A percentile compares a stretch with the other conserved stretches of the same genome.
These are phyloP conservation scores for Heteromormyrus szaboi DNA, from an alignment of 2,797 vertebrate species.

Conservation along the genomic window DNA sequence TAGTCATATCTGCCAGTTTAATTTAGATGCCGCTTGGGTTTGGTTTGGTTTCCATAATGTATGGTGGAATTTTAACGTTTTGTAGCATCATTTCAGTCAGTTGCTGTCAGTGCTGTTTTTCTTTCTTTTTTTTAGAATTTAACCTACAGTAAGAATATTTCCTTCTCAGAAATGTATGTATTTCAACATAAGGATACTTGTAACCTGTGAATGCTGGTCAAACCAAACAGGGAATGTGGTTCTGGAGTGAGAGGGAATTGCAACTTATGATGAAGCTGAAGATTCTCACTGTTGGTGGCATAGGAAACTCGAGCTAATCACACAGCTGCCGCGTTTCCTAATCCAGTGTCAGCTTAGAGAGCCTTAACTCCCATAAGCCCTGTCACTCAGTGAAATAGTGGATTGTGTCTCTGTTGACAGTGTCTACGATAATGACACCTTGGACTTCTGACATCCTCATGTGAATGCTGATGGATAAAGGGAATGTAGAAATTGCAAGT, in stretches of 20 bases:
- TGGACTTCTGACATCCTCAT: neutral
- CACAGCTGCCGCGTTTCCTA: slow-evolving; percentile 48
- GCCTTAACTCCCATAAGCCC: neutral
- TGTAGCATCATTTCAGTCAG: neutral
- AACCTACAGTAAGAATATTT: neutral
- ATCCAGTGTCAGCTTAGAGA: slow-evolving; percentile 24
- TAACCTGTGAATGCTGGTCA: neutral
- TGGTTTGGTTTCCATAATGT: neutral
- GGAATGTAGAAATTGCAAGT: neutral
- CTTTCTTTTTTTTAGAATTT: neutral
- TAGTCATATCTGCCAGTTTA: neutral
- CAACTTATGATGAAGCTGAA: slow-evolving; percentile 36
- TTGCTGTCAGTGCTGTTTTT: neutral
- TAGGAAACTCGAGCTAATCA: slow-evolving; percentile 43
- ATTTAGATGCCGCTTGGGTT: neutral
- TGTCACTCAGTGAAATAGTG: neutral
- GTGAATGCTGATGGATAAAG: neutral
- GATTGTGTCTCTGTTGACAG: neutral
- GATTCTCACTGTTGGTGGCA: slow-evolving; percentile 21
- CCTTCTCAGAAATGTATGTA: neutral
- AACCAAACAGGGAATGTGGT: slow-evolving; percentile 18
- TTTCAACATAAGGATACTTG: neutral
- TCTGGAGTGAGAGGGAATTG: slow-evolving; percentile 43
- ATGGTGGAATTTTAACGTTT: neutral
- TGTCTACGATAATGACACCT: neutral